phyloP scores from a whole-genome alignment of 2,888 invertebrate genomes.

The Drosophila histrio region DNA sequence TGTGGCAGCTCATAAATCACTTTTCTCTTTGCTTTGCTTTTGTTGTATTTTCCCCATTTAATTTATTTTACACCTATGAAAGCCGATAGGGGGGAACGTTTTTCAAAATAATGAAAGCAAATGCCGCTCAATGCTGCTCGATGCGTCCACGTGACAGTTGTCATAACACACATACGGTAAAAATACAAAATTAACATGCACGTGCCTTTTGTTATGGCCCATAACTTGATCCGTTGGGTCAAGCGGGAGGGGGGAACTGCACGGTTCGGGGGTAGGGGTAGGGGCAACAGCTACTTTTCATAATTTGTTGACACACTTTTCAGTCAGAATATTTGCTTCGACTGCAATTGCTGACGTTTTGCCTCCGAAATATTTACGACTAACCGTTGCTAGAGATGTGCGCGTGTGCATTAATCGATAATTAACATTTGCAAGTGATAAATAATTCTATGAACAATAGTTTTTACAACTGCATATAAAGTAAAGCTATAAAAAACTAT shows the following conservation, averaged over 20 bases:
- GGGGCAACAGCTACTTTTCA: slow-evolving; percentile 19
- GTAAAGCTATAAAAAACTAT: slow-evolving; percentile 9
- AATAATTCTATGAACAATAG: neutral
- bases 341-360: slow-evolving; percentile 15
- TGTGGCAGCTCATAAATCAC: slow-evolving; percentile 51
- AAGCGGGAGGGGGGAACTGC: neutral
- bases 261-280: no score
- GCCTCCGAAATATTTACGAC: slow-evolving; percentile 5
- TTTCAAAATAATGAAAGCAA: slow-evolving; percentile 42
- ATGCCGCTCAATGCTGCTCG: slow-evolving; percentile 33
- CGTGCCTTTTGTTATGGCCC: slow-evolving; percentile 49
- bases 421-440: neutral
- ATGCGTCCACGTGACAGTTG: slow-evolving; percentile 57
- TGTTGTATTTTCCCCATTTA: slow-evolving; percentile 39
- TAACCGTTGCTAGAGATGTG: neutral
- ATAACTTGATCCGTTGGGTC: slow-evolving; percentile 10
- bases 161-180: slow-evolving; percentile 38
- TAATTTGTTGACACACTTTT: slow-evolving; percentile 48
- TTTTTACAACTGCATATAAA: slow-evolving; percentile 2
- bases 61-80: slow-evolving; percentile 50
- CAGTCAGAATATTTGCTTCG: slow-evolving; percentile 24
- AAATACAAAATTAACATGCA: slow-evolving; percentile 48
- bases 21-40: slow-evolving; percentile 28
- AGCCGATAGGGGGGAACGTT: neutral
- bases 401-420: slow-evolving; percentile 8